Evolutionary conservation across 2,888 invertebrate genomes (phyloP).

Genomic region (Microctonus hyperodae): DNA sequence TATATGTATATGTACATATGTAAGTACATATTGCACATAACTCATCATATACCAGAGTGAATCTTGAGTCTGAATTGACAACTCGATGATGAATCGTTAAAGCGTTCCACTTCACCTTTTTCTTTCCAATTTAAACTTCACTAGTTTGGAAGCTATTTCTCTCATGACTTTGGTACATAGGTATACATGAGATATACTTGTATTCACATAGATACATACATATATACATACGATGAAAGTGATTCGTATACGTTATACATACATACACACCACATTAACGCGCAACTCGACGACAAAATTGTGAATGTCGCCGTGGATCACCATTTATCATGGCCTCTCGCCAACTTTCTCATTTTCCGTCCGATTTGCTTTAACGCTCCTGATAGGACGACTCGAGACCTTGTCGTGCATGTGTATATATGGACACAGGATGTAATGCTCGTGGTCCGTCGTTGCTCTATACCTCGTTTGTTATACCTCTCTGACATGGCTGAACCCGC

Average conservation of each 20-base stretch:
- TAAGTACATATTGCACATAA: too few species aligned
- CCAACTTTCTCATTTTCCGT: slow-evolving; percentile 63
- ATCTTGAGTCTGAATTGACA: neutral
- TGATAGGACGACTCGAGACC: slow-evolving; percentile 15
- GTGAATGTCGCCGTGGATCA: slow-evolving; percentile 44
- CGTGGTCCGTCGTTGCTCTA: neutral
- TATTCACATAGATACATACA: neutral
- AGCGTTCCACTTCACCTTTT: neutral
- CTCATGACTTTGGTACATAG: neutral
- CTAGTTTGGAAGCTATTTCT: slow-evolving; percentile 10
- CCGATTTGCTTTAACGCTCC: slow-evolving; percentile 57
- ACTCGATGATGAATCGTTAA: neutral
- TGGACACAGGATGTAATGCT: neutral
- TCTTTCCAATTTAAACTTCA: slow-evolving; percentile 15
- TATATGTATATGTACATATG: too few species aligned
- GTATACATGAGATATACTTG: neutral
- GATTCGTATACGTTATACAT: neutral
- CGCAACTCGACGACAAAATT: slow-evolving; percentile 6
- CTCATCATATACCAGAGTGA: too few species aligned
- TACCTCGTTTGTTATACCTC: slow-evolving; percentile 17
- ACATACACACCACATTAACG: neutral
- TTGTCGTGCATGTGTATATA: slow-evolving; percentile 2
- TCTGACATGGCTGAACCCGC: slow-evolving; percentile 3
- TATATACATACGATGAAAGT: neutral
- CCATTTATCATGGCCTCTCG: slow-evolving; percentile 60